Conservation (phyloP, 2,888 invertebrate species). For the Agriopis aurantiaria region DNA sequence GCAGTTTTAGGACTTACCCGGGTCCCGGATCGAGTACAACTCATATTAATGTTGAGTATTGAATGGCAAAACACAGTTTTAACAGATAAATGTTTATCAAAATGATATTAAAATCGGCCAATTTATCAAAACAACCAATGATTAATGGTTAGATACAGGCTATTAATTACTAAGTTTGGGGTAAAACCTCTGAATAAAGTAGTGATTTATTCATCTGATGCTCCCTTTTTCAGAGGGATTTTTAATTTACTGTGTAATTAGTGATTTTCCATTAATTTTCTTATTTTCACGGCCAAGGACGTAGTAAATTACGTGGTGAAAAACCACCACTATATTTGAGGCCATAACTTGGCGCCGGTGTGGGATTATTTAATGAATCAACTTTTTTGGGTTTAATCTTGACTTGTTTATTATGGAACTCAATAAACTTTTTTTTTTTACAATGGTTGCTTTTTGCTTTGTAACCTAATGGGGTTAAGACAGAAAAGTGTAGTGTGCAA, state of each 20-base stretch:
- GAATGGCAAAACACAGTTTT: not conserved
- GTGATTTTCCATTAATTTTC: conserved; percentile 1
- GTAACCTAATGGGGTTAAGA: no score
- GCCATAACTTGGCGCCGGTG: no score
- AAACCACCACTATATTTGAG: not conserved
- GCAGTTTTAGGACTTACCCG: no score
- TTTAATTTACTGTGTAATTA: conserved; percentile 12
- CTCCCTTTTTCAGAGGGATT: not conserved
- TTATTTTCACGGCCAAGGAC: conserved; percentile 17
- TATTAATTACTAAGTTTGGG: conserved; percentile 25
- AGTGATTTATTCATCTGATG: conserved; percentile 15
- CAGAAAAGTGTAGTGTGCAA: no score
- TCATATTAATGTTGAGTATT: no score
- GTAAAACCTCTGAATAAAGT: conserved; percentile 20
- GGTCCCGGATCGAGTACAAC: no score
- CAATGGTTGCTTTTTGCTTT: no score
- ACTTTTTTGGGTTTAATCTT: no score
- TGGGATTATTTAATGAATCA: no score
- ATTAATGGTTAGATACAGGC: conserved; percentile 19
- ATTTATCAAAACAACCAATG: conserved; percentile 17
- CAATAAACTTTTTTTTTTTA: no score
- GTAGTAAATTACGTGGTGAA: not conserved
- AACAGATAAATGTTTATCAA: not conserved
- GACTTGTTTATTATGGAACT: no score
- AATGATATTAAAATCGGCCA: not conserved